Percentiles rank a stretch among this genome's conserved stretches.
Conservation (phyloP, 2,888 invertebrate genomes). For the Drosophila falleni region DNA sequence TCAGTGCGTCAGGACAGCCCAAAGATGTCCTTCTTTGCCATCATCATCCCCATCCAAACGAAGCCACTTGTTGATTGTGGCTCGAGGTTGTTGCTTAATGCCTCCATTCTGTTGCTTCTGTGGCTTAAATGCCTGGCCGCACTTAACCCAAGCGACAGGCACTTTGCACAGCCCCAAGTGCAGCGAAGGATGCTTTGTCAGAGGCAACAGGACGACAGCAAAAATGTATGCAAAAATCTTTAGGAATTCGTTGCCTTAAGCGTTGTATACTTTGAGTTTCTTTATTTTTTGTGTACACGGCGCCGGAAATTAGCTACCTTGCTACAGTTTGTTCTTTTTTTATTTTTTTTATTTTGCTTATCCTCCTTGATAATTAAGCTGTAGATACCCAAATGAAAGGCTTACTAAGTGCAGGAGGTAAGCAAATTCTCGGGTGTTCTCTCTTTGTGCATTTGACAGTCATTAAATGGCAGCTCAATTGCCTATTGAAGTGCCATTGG, state of each 20-base stretch:
- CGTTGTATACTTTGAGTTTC: conserved; percentile 24
- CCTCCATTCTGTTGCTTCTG: conserved; percentile 28
- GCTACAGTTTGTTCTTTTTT: conserved; percentile 18
- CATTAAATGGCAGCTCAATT: conserved; percentile 50
- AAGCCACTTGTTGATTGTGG: conserved; percentile 44
- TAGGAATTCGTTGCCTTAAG: conserved; percentile 38
- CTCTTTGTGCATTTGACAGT: conserved; percentile 67
- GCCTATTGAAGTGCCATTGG: conserved; percentile 63
- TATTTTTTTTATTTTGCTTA: conserved; percentile 2
- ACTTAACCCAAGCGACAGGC: conserved; percentile 54
- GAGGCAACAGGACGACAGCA: conserved; percentile 2
- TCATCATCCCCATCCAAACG: neutral
- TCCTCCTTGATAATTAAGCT: conserved; percentile 61
- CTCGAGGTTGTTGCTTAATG: conserved; percentile 38
- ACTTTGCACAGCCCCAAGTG: conserved; percentile 41
- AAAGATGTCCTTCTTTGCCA: conserved; percentile 39
- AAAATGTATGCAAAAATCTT: conserved; percentile 38
- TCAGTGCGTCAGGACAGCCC: conserved; percentile 54
- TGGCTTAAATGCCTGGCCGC: conserved; percentile 66
- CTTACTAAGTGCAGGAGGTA: conserved; percentile 31
- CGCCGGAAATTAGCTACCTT: conserved; percentile 70
- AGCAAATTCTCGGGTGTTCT: neutral
- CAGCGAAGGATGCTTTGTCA: conserved; percentile 47
- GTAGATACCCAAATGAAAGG: conserved; percentile 35
- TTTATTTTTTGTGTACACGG: conserved; percentile 30